Percentiles rank a stretch among this genome's conserved stretches.
These are phyloP conservation scores for Euzetes globulus DNA, from an alignment of 2,888 invertebrate genomes.

Conservation along the genomic window DNA sequence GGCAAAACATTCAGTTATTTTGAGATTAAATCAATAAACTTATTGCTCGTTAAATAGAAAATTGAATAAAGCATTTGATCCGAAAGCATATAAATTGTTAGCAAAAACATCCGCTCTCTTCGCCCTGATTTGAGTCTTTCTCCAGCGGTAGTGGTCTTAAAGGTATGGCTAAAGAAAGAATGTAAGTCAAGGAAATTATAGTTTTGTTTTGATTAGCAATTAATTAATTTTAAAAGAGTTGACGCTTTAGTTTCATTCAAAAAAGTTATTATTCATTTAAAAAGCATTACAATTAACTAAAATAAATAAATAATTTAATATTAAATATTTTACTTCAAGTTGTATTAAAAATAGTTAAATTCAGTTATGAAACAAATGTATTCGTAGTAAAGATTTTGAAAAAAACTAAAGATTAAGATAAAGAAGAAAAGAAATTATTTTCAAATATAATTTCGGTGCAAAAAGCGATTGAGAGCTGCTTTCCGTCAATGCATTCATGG, in stretches of 20 bases:
- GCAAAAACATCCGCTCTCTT: slow-evolving; percentile 42
- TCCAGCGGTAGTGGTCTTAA: slow-evolving; percentile 42
- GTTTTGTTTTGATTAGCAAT: not conserved
- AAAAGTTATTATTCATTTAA: too few species aligned
- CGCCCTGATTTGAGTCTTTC: slow-evolving; percentile 38
- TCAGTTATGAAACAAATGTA: not conserved
- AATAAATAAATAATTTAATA: too few species aligned
- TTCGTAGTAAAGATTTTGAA: not conserved
- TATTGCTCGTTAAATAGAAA: not conserved
- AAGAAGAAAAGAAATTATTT: not conserved
- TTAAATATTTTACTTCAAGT: too few species aligned
- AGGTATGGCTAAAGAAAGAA: slow-evolving; percentile 40
- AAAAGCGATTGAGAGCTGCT: slow-evolving; percentile 34
- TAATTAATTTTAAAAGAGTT: not conserved
- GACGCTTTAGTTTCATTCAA: not conserved
- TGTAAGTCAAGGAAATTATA: slow-evolving; percentile 32
- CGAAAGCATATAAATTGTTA: slow-evolving; percentile 33
- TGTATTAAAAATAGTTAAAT: not conserved
- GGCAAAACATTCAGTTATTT: not conserved
- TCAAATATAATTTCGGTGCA: slow-evolving; percentile 7
- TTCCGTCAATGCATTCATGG: slow-evolving; percentile 7
- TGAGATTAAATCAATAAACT: not conserved
- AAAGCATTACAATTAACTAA: too few species aligned
- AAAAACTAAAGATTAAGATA: not conserved
- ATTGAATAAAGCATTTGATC: not conserved